A percentile compares a stretch with the other conserved stretches of the same genome.
Conservation (phyloP, 2,888 invertebrate species). For the Branchipolynoe longqiensis region DNA sequence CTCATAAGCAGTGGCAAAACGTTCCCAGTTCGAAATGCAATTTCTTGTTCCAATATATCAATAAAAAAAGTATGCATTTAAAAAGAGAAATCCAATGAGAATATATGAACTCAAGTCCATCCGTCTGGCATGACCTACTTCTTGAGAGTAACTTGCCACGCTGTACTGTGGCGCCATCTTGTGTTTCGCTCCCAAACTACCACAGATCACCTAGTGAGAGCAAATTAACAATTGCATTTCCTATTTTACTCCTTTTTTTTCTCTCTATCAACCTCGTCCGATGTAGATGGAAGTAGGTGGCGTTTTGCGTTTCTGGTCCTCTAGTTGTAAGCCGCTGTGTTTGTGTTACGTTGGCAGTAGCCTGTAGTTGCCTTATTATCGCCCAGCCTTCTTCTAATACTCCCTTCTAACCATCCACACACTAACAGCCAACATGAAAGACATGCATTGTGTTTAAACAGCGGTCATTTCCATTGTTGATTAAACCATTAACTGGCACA, state of each 20-base stretch:
- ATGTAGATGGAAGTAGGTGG: slow-evolving; percentile 56
- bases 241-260: no score
- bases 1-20: no score
- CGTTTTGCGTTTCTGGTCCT: slow-evolving; percentile 29
- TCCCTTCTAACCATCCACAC: background rate
- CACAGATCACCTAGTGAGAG: background rate
- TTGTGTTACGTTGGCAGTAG: background rate
- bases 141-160: background rate
- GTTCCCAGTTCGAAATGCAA: no score
- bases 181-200: background rate
- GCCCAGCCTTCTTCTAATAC: background rate
- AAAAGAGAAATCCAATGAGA: no score
- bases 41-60: no score
- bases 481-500: no score
- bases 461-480: no score
- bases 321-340: background rate
- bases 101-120: no score
- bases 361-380: slow-evolving; percentile 11
- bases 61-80: no score
- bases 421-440: background rate
- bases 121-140: slow-evolving; percentile 7
- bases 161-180: background rate
- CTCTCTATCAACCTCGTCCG: slow-evolving; percentile 45
- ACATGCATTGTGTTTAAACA: no score
- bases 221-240: slow-evolving; percentile 39